phyloP scores from a whole-genome alignment of 2,888 invertebrate species.

The Drosophila emarginata region DNA sequence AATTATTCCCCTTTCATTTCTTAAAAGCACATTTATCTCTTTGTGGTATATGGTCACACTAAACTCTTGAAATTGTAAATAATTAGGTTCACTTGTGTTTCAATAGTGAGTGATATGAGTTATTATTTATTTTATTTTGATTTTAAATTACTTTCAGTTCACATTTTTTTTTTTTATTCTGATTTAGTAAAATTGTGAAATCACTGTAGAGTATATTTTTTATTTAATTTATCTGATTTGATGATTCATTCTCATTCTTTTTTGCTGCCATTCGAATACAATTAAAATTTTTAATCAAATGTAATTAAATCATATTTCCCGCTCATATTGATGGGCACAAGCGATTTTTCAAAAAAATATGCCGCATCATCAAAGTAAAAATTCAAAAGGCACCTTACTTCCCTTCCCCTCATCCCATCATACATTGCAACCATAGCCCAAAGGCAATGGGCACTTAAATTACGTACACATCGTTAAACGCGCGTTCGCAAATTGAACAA shows the following conservation, averaged over 20 bases:
- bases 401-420: constrained; percentile 2
- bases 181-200: too few species aligned
- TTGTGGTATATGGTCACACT: too few species aligned
- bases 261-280: constrained; percentile 37
- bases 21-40: too few species aligned
- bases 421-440: constrained; percentile 6
- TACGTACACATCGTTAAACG: constrained; percentile 79
- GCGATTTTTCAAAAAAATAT: constrained; percentile 58
- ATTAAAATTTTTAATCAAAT: constrained; percentile 64
- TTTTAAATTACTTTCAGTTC: too few species aligned
- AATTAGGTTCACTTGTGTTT: too few species aligned
- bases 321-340: constrained; percentile 66
- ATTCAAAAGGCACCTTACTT: constrained; percentile 54
- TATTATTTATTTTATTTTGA: too few species aligned
- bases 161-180: too few species aligned
- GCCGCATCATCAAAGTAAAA: constrained; percentile 68
- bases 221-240: neutral
- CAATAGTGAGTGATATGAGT: too few species aligned
- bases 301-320: constrained; percentile 74
- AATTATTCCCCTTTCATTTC: too few species aligned
- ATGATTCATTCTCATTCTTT: neutral
- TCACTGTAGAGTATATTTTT: neutral
- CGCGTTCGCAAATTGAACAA: constrained; percentile 80
- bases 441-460: constrained; percentile 73
- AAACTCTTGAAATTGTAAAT: too few species aligned